These are phyloP conservation scores for Heteromyza rotundicornis DNA, from an alignment of 2,888 invertebrate species.

Conservation along the genomic window DNA sequence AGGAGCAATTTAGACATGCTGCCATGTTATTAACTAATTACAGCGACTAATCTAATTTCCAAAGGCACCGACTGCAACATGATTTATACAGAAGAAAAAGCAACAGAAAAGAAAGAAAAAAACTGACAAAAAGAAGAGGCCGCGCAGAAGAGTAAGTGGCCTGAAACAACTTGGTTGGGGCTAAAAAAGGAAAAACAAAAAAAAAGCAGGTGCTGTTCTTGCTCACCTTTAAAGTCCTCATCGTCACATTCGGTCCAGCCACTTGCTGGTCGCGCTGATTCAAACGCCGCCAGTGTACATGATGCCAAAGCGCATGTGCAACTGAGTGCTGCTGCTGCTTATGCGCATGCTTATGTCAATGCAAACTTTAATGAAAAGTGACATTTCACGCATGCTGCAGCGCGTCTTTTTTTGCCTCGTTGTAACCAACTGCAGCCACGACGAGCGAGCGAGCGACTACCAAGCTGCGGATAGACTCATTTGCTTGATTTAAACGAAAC, in stretches of 20 bases:
- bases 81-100: slow-evolving; percentile 34
- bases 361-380: slow-evolving; percentile 56
- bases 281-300: neutral
- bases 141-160: too few relatives aligned
- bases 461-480: slow-evolving; percentile 32
- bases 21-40: slow-evolving; percentile 62
- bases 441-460: neutral
- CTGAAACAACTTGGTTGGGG: neutral
- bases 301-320: neutral
- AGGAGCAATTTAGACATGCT: slow-evolving; percentile 49
- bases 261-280: neutral
- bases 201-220: neutral
- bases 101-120: too few relatives aligned
- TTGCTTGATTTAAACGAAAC: slow-evolving; percentile 43
- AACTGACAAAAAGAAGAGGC: too few relatives aligned
- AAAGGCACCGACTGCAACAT: slow-evolving; percentile 33
- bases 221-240: neutral
- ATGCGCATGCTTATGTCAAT: slow-evolving; percentile 28
- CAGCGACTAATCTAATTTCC: slow-evolving; percentile 57
- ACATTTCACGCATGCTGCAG: slow-evolving; percentile 61
- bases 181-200: neutral
- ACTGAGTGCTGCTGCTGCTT: slow-evolving; percentile 1
- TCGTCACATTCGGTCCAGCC: neutral
- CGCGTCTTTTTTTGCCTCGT: slow-evolving; percentile 28
- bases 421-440: too few relatives aligned